phyloP scores from a whole-genome alignment of 2,797 vertebrate genomes.

The Echeneis naucrates region DNA sequence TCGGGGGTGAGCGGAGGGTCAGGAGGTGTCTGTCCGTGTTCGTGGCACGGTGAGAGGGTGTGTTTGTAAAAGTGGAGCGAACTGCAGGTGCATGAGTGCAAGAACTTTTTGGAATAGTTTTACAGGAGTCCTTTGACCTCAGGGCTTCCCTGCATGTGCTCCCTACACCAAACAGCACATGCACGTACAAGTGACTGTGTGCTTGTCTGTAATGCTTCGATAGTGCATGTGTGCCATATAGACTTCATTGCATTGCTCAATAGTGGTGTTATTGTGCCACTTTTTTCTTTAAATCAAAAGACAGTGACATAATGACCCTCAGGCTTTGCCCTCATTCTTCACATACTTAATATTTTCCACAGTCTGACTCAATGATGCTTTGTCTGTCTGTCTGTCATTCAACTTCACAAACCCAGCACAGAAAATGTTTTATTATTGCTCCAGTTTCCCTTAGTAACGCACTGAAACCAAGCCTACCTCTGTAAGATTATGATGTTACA shows the following conservation, averaged over 20 bases:
- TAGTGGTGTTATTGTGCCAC: neutral
- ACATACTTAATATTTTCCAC: conserved; percentile 69
- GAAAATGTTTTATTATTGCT: conserved; percentile 41
- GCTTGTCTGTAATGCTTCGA: conserved; percentile 14
- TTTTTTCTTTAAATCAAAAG: neutral
- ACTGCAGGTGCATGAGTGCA: conserved; percentile 55
- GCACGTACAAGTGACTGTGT: conserved; percentile 47
- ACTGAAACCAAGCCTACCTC: conserved; percentile 54
- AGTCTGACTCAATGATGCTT: conserved; percentile 46
- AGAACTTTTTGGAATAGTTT: conserved; percentile 56
- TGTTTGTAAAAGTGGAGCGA: conserved; percentile 54
- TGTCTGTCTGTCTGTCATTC: conserved; percentile 25
- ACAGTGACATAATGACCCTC: conserved; percentile 44
- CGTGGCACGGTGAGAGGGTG: conserved; percentile 38
- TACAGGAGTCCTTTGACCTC: conserved; percentile 58
- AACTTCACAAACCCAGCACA: conserved; percentile 32
- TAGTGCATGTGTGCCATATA: conserved; percentile 4
- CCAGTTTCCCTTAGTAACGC: conserved; percentile 38
- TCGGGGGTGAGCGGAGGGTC: conserved; percentile 44
- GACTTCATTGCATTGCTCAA: neutral
- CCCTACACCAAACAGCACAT: conserved; percentile 37
- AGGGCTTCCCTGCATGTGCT: conserved; percentile 48
- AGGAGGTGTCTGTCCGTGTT: conserved; percentile 39
- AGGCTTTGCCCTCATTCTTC: conserved; percentile 65
- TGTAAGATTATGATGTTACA: conserved; percentile 51